Conservation (phyloP, 1,140 invertebrate species). For the Harlomillsia oculata region DNA sequence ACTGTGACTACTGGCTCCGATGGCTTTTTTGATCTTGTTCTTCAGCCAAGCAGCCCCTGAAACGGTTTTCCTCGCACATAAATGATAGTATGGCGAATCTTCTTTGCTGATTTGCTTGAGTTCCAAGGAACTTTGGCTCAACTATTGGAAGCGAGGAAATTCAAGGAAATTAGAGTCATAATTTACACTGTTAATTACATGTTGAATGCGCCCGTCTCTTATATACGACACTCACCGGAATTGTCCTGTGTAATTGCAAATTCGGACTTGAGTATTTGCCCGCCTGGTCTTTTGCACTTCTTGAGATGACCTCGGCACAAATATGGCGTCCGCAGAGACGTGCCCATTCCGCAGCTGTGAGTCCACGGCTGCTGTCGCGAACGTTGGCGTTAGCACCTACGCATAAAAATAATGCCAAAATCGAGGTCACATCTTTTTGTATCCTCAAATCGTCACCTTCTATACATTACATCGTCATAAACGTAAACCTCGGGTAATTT, state of each 20-base stretch:
- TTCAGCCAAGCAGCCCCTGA: slow-evolving; percentile 41
- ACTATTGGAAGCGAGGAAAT: slow-evolving; percentile 8
- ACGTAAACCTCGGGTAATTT: no score
- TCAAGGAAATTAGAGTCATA: neutral
- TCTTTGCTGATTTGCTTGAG: slow-evolving; percentile 24
- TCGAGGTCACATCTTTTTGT: no score
- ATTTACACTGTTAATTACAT: neutral
- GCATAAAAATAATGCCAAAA: neutral
- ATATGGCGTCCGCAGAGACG: slow-evolving; percentile 62
- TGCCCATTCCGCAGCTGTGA: slow-evolving; percentile 64
- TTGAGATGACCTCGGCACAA: slow-evolving; percentile 61
- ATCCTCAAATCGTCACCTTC: no score
- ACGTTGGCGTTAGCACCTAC: slow-evolving; percentile 64
- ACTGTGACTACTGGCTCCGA: slow-evolving; percentile 37
- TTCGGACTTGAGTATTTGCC: slow-evolving; percentile 47
- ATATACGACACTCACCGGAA: slow-evolving; percentile 40
- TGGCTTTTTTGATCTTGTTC: slow-evolving; percentile 51
- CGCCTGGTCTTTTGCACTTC: slow-evolving; percentile 37
- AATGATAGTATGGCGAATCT: slow-evolving; percentile 28
- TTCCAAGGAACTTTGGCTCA: slow-evolving; percentile 19
- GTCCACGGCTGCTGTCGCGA: slow-evolving; percentile 57
- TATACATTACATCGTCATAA: no score
- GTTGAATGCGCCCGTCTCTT: neutral
- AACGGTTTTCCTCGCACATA: slow-evolving; percentile 23
- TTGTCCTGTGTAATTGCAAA: slow-evolving; percentile 37